Conservation (phyloP, 2,888 invertebrate species). For the Dryobotodes eremita region DNA sequence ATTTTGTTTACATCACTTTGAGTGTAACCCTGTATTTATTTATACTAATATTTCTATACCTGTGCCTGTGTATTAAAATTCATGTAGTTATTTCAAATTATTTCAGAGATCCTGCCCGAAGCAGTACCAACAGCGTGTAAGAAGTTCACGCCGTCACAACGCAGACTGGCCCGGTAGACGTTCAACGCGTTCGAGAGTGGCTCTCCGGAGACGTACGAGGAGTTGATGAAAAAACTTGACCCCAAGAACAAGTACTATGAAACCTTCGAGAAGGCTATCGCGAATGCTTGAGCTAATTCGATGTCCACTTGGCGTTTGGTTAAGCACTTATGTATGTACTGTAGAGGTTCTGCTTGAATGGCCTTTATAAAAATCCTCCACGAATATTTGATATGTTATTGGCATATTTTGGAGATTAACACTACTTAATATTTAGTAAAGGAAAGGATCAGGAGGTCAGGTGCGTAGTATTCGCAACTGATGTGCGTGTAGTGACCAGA, state of each 20-base stretch:
- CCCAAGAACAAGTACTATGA: slow-evolving; percentile 90
- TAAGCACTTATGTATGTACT: slow-evolving; percentile 39
- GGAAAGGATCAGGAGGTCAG: background rate
- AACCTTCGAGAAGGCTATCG: slow-evolving; percentile 84
- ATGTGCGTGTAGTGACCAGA: background rate
- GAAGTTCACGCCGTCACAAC: slow-evolving; percentile 84
- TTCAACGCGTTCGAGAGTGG: slow-evolving; percentile 92
- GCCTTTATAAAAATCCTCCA: background rate
- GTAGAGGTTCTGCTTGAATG: background rate
- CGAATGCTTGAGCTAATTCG: slow-evolving; percentile 65
- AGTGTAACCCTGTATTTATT: too few species aligned
- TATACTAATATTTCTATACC: background rate
- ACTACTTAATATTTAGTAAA: background rate
- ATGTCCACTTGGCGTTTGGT: slow-evolving; percentile 27
- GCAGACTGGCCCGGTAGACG: slow-evolving; percentile 90
- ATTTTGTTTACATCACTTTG: too few species aligned
- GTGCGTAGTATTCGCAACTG: background rate
- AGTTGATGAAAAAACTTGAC: slow-evolving; percentile 92
- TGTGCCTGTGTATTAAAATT: background rate
- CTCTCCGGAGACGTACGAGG: slow-evolving; percentile 91
- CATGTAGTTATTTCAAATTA: background rate
- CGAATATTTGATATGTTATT: background rate
- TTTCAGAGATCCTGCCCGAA: slow-evolving; percentile 80
- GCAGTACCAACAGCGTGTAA: slow-evolving; percentile 78
- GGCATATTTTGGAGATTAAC: background rate